Evolutionary conservation across 2,888 invertebrate species (phyloP).

Genomic region (Drosophila cognata): DNA sequence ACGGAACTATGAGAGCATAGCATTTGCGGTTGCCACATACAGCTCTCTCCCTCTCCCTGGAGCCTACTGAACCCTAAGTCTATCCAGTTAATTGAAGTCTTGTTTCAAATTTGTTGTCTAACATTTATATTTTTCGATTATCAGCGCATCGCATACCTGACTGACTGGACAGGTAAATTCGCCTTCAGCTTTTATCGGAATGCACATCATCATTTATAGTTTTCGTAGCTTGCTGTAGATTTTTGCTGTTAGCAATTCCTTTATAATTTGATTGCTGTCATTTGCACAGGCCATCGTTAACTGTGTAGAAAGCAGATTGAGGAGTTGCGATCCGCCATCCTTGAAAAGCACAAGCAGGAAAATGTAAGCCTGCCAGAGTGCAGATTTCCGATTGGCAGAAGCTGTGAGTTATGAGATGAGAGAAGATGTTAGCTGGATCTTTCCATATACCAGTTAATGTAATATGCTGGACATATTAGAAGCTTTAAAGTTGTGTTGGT

Average conservation of each 20-base stretch:
- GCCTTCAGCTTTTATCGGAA: conserved; percentile 12
- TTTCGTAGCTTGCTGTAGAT: conserved; percentile 5
- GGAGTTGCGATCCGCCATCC: neutral
- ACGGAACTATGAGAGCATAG: conserved; percentile 23
- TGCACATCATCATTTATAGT: conserved; percentile 29
- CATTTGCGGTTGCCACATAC: conserved; percentile 1
- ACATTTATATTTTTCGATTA: neutral
- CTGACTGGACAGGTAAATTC: conserved; percentile 39
- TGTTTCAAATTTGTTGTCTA: conserved; percentile 12
- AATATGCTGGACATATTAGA: neutral
- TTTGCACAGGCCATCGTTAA: neutral
- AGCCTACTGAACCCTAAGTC: neutral
- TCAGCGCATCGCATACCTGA: conserved; percentile 12
- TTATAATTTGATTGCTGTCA: conserved; percentile 15
- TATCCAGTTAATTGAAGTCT: conserved; percentile 22
- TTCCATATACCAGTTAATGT: neutral
- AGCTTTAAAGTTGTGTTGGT: conserved; percentile 19
- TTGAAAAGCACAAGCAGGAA: neutral
- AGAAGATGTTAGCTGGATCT: neutral
- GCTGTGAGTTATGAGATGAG: neutral
- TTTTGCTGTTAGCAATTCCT: neutral
- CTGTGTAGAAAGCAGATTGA: neutral
- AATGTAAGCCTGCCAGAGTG: neutral
- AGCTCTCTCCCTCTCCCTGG: neutral
- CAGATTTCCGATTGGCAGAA: neutral